Base-by-base conservation (phyloP, 1,140 invertebrate genomes). In the Pachyrhynchus sulphureomaculatus region DNA sequence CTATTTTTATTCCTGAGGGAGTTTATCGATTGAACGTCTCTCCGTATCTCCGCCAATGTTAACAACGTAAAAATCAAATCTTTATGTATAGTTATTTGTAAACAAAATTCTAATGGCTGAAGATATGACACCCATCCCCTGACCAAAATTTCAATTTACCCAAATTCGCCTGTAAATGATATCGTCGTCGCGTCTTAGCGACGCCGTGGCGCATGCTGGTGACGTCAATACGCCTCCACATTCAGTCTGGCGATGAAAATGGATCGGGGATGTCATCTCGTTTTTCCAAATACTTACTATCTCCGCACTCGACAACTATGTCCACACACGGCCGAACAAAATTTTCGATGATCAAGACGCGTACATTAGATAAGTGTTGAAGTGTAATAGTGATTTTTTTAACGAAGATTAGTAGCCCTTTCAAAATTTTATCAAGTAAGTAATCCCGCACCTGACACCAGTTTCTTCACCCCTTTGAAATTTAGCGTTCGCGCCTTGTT, bases 151-250 rank as follows among this genome's bases (percentile, higher is more conserved):
- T 47, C 20, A 56, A 56, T 56, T 56, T 41, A 56, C 54, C 53
- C 54, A 56, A 41, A 45, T 45, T 56, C 42, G 23, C 44, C n/a
- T 47, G 4, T 12, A 26, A 49, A 55, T 24, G 51, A 54, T 24
- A 39, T 15, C 61, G 60, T 54, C 65, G 59, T 52, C 54, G 63
- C 48, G 62, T 53, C 61, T 34, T 54, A 34, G 59, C 44, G 48
- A 32, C 37, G 54, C 26, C 41, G 45, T 12, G 59, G 65, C 69
- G 69, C 69, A 71, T 59, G 67, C 55, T 42, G 49, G 33, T 70
- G 68, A 71, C 69, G 69, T 71, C 69, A 71, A 69, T 65, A 62
- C 69, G 69, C 69, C 69, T 71, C 69, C 69, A 69, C 69, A 67
- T 60, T 71, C 63, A 71, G 69, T 71, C 64, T 66, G 66, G 69